Evolutionary conservation across 2,888 invertebrate genomes (phyloP).

Genomic region (Cephus pygmeus): DNA sequence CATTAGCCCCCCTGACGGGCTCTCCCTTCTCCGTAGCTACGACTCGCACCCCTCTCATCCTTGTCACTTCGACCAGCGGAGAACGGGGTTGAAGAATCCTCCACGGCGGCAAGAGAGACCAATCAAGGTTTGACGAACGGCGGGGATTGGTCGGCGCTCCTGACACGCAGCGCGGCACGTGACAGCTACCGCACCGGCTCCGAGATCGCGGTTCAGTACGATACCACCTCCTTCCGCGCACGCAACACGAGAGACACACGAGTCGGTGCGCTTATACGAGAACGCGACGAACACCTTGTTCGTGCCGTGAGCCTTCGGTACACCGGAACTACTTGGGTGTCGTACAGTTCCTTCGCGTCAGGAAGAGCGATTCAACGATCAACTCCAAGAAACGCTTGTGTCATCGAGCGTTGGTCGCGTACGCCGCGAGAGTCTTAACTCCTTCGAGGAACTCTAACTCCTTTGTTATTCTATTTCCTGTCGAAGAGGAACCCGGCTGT

Average conservation of each 20-base stretch:
- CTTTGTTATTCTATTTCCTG: slow-evolving; percentile 12
- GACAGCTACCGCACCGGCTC: slow-evolving; percentile 65
- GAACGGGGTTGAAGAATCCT: slow-evolving; percentile 66
- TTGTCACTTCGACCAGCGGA: slow-evolving; percentile 53
- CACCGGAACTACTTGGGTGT: slow-evolving; percentile 2
- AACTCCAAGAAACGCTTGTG: background rate
- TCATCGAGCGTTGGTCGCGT: background rate
- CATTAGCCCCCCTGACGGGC: slow-evolving; percentile 62
- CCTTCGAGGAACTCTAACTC: slow-evolving; percentile 15
- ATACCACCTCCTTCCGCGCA: slow-evolving; percentile 66
- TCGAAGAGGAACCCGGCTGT: slow-evolving; percentile 3
- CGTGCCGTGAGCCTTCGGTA: slow-evolving; percentile 24
- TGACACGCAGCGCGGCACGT: slow-evolving; percentile 67
- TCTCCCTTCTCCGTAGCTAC: slow-evolving; percentile 47
- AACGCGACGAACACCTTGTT: slow-evolving; percentile 12
- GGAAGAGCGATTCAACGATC: background rate
- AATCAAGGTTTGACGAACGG: slow-evolving; percentile 71
- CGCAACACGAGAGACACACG: slow-evolving; percentile 49
- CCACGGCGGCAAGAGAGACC: slow-evolving; percentile 67
- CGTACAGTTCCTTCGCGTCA: background rate
- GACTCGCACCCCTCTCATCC: slow-evolving; percentile 54
- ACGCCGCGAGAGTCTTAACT: slow-evolving; percentile 14
- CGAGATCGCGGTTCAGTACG: slow-evolving; percentile 64
- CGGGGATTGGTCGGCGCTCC: slow-evolving; percentile 66
- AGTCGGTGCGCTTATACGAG: slow-evolving; percentile 6